Base-by-base conservation (phyloP, 1,140 invertebrate species). In the Drosophila lini region DNA sequence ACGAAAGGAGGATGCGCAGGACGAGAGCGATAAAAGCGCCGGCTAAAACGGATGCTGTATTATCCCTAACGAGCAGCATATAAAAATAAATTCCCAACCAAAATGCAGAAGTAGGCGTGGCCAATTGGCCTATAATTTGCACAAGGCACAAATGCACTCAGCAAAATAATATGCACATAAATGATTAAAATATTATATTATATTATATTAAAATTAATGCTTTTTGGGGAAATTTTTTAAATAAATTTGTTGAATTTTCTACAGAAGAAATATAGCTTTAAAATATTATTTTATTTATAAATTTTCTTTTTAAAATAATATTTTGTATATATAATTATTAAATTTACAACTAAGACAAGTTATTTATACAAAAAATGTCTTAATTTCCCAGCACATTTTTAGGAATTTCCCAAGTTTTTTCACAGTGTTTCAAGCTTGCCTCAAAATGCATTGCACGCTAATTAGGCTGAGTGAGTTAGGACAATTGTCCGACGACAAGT, bases 81-180 rank as follows among this genome's bases (percentile, higher is more conserved):
- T 75, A 80, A 80, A 80, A 73, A 74, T 74, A 61, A 80, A 80
- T 59, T 67, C 41, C 41, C 36, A 19, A 19, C 16, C 45, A 6
- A 16, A 48, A 50, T 34, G 28, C 32, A 34, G 28, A 47, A 40
- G 34, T 25, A 44, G 63, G 64, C n/a, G 22, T 68, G 63, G 47
- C 62, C 62, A 69, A 68, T 68, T 68, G 63, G 63, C 63, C 63
- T 41, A 64, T 64, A 64, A 64, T 61, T 64, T 64, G 38, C 59
- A 55, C 52, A 22, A 34, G 61, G 10, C 19, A 34, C 32, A 10
- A 13, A 5, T 44, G 31, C 38, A 64, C 38, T 42, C 1, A 16
- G 25, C 9, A 15, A 50, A 34, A 19, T 32, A 19, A 16, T 6
- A 15, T 25, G 11, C 0, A 19, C 1, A 1, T 3, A 3, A 3